These are phyloP conservation scores for Procavia capensis DNA, from an alignment of 2,113 vertebrate genomes.

Conservation along the genomic window DNA sequence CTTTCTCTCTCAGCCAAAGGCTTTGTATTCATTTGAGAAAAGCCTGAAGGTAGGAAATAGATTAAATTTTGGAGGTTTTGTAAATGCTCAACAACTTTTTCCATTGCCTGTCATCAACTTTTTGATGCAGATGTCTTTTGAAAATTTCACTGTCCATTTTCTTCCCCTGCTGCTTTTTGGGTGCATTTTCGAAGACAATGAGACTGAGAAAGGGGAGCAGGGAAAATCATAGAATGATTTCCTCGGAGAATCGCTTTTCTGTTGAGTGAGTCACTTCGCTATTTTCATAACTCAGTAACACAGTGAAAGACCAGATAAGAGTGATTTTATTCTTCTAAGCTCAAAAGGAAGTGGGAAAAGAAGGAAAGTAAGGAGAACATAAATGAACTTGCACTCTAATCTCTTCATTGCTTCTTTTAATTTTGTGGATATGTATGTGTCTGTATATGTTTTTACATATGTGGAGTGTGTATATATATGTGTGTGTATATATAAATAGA, in stretches of 20 bases:
- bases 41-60: conserved; percentile 46
- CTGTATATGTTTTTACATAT: neutral
- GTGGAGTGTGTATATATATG: neutral
- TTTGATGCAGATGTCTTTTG: conserved; percentile 68
- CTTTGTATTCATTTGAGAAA: conserved; percentile 72
- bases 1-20: conserved; percentile 66
- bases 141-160: conserved; percentile 72
- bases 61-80: conserved; percentile 57
- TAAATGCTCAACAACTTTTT: conserved; percentile 60
- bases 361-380: conserved; percentile 34
- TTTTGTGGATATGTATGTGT: neutral
- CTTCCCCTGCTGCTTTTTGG: conserved; percentile 69
- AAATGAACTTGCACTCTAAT: neutral
- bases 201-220: neutral
- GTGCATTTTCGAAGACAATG: conserved; percentile 60
- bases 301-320: conserved; percentile 16
- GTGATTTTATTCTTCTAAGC: conserved; percentile 54
- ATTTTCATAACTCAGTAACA: conserved; percentile 69
- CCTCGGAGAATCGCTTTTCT: conserved; percentile 54
- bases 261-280: conserved; percentile 56
- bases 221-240: conserved; percentile 50
- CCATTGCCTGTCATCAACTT: conserved; percentile 72
- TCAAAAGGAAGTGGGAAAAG: conserved; percentile 44
- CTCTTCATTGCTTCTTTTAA: neutral
- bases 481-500: too few relatives aligned